phyloP scores from a whole-genome alignment of 2,888 invertebrate genomes.

The Drosophila subquinaria region DNA sequence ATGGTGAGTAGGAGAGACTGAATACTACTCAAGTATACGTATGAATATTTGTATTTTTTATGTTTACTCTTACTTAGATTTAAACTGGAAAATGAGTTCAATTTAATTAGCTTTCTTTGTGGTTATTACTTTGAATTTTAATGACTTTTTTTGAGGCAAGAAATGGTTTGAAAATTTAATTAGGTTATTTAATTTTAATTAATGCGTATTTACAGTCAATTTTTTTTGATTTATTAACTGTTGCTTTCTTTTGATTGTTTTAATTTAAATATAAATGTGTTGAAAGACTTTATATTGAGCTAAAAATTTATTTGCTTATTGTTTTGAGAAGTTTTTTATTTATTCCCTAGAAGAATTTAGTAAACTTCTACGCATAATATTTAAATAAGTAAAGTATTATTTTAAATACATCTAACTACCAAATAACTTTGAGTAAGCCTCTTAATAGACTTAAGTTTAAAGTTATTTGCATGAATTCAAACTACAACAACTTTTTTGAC shows the following conservation, averaged over 20 bases:
- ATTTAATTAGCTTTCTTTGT: constrained; percentile 4
- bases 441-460: neutral
- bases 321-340: too few species aligned
- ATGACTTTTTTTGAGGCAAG: neutral
- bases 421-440: neutral
- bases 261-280: too few species aligned
- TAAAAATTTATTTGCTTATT: too few species aligned
- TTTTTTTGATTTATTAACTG: too few species aligned
- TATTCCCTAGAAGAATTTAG: too few species aligned
- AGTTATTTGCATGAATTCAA: neutral
- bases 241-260: too few species aligned
- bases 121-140: neutral
- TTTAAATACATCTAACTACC: neutral
- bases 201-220: too few species aligned
- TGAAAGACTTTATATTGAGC: too few species aligned
- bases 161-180: neutral
- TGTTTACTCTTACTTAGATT: neutral
- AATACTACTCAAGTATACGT: neutral
- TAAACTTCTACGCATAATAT: too few species aligned
- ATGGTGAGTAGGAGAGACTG: neutral
- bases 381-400: neutral
- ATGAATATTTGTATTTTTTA: neutral
- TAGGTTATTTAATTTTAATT: too few species aligned
- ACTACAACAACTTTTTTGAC: neutral
- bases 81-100: neutral